These are phyloP conservation scores for Sphaeridia pumilis DNA, from an alignment of 2,888 invertebrate genomes.

Conservation along the genomic window DNA sequence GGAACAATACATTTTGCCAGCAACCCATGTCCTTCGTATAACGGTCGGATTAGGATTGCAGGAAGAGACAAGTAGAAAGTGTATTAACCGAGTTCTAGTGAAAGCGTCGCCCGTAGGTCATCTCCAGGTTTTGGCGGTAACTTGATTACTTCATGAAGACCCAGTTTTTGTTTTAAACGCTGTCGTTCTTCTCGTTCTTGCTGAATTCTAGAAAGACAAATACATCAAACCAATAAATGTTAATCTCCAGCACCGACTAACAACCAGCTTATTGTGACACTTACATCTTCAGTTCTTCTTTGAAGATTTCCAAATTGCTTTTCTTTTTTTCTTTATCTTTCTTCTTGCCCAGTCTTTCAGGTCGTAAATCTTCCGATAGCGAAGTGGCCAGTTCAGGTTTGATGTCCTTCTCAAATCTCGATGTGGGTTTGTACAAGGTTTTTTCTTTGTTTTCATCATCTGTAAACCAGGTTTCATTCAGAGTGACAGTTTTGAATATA, in stretches of 20 bases:
- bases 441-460: conserved; percentile 80
- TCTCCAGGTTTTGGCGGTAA: conserved; percentile 35
- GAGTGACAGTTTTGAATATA: too few species aligned
- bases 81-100: conserved; percentile 36
- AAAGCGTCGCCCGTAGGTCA: conserved; percentile 32
- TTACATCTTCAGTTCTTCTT: conserved; percentile 91
- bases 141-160: conserved; percentile 34
- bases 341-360: conserved; percentile 52
- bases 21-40: too few species aligned
- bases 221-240: too few species aligned
- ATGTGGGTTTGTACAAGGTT: conserved; percentile 82
- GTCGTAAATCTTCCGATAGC: conserved; percentile 58
- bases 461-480: too few species aligned
- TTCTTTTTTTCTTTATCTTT: conserved; percentile 78
- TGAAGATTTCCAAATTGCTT: conserved; percentile 93
- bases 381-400: conserved; percentile 15
- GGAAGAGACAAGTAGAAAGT: conserved; percentile 18
- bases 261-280: too few species aligned
- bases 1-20: too few species aligned
- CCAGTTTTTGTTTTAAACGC: conserved; percentile 35
- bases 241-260: too few species aligned
- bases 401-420: conserved; percentile 54
- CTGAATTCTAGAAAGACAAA: conserved; percentile 89
- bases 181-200: conserved; percentile 94
- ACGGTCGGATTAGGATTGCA: conserved; percentile 8